Evolutionary conservation across 53 echinoderm and acorn worm species (phyloP).

Genomic region (Echinometra lucunter): DNA sequence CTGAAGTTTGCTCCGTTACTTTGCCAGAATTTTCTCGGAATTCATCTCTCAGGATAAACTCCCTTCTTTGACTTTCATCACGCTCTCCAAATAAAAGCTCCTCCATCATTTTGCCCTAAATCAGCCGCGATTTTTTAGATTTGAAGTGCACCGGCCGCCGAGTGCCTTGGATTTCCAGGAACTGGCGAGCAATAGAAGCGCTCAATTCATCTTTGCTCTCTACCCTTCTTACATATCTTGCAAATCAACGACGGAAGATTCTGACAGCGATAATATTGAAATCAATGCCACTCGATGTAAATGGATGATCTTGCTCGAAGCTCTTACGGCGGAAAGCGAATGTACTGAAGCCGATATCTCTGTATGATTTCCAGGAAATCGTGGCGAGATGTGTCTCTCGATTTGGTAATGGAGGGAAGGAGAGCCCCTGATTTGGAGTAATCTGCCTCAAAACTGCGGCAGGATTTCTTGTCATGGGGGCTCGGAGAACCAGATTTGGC

Average conservation of each 20-base stretch:
- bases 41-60: not conserved
- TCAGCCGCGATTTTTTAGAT: not conserved
- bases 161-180: slow-evolving; percentile 15
- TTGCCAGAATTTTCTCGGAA: slow-evolving; percentile 9
- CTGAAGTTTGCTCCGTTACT: not conserved
- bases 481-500: not conserved
- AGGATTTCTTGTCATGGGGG: slow-evolving; percentile 9
- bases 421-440: slow-evolving; percentile 38
- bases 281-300: slow-evolving; percentile 21
- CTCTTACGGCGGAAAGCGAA: not conserved
- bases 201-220: not conserved
- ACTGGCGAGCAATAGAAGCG: not conserved
- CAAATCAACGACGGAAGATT: slow-evolving; percentile 1
- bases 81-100: not conserved
- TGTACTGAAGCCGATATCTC: slow-evolving; percentile 21
- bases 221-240: slow-evolving; percentile 3
- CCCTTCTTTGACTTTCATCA: not conserved
- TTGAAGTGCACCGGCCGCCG: not conserved
- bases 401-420: not conserved
- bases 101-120: slow-evolving; percentile 26
- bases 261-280: slow-evolving; percentile 14
- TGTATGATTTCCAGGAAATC: slow-evolving; percentile 23
- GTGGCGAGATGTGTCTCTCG: slow-evolving; percentile 17
- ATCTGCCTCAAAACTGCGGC: slow-evolving; percentile 25
- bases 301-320: slow-evolving; percentile 39